Evolutionary conservation across 2,888 invertebrate genomes (phyloP).

Genomic region (Coenonympha arcania): DNA sequence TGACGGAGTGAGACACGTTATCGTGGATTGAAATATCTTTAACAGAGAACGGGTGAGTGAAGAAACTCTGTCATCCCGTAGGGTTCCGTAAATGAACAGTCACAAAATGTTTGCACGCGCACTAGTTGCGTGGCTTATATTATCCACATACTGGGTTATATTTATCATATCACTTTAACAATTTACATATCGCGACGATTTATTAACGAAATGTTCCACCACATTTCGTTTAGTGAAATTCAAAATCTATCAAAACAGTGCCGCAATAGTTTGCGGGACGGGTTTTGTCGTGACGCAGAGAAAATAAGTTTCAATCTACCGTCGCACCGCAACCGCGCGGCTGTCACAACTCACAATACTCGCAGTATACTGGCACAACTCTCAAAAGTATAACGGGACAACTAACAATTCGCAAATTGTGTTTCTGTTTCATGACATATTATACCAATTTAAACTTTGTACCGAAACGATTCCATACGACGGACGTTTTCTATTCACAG

Average conservation of each 20-base stretch:
- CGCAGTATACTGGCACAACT: conserved; percentile 8
- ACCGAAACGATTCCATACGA: neutral
- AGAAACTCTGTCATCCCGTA: no score
- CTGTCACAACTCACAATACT: conserved; percentile 19
- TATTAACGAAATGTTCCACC: no score
- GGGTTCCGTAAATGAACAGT: no score
- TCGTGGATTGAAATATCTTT: no score
- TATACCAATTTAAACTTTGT: conserved; percentile 11
- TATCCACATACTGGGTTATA: no score
- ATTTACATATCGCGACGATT: no score
- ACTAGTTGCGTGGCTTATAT: no score
- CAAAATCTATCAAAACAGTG: conserved; percentile 42
- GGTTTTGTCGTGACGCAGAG: conserved; percentile 49
- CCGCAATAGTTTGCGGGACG: conserved; percentile 34
- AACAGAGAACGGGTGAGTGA: no score
- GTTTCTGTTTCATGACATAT: conserved; percentile 17
- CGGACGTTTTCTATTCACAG: neutral
- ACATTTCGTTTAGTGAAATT: conserved; percentile 31
- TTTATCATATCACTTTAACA: no score
- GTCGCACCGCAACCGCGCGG: conserved; percentile 47
- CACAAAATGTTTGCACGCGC: no score
- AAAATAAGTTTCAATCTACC: conserved; percentile 64
- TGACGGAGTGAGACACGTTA: no score
- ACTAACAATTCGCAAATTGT: conserved; percentile 17
- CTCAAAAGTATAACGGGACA: conserved; percentile 18